Base-by-base conservation (phyloP, 2,888 invertebrate species). In the Crematogaster levior region DNA sequence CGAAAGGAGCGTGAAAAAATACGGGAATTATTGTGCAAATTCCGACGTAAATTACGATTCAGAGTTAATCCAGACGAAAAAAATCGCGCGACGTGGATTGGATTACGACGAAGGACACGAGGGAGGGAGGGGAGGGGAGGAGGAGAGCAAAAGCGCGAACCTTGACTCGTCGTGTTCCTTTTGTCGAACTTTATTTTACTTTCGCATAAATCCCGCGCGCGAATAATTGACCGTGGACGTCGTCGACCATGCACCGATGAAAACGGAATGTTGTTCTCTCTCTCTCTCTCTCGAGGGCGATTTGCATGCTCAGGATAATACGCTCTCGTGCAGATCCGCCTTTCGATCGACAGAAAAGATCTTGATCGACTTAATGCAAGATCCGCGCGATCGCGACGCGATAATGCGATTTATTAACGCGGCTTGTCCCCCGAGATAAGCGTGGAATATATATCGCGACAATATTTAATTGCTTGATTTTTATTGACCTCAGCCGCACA, bases 21-120 rank as follows among this genome's bases (percentile, higher is more conserved):
- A 53, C 53, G 24, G 15, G 15, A 70, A 70, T 68, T 51, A 34
- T 24, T 21, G 68, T 51, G 51, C 9, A 24, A 48, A 68, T 27
- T 18, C 63, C 27, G 43, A 37, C 34, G 34, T 51, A 30, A 88
- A 88, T 86, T 86, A 85, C 66, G 84, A 80, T 58, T 82, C n/a
- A n/a, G 66, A 74, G 82, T 81, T 82, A 82, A 85, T 51, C 81
- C 85, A 85, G 83, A 87, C 84, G 85, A 72, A 84, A 89, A 63
- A 86, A 89, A 84, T 83, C 68, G 43, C 15, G 58, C 73, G 68
- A 66, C 88, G 66, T 87, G 86, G 83, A 88, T 86, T 56, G 84
- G 77, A 85, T 88, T 85, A 84, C 82, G 65, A 72, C 85, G 88
- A 89, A 89, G 88, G 89, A 85, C 85, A 80, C 48, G 86, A 61